Percentiles rank a stretch among this genome's conserved stretches.
Evolutionary conservation across 1,140 invertebrate genomes (phyloP).

Genomic region (Charaxes varanes): DNA sequence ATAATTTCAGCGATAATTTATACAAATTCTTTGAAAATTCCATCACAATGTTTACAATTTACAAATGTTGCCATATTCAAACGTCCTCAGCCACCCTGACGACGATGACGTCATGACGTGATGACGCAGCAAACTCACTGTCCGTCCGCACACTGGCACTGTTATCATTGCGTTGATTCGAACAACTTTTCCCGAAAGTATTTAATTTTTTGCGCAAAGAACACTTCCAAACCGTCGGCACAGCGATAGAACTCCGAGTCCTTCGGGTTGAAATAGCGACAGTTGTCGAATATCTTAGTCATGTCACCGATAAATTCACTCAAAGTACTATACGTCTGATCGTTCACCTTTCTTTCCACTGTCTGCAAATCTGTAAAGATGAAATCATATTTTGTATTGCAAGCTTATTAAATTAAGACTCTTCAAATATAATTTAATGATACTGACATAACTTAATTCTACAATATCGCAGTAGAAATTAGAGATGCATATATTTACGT

Average conservation of each 20-base stretch:
- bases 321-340: constrained; percentile 88
- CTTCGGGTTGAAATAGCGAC: constrained; percentile 96
- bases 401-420: too few species aligned
- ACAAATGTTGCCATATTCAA: constrained; percentile 32
- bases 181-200: constrained; percentile 86
- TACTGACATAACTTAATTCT: not conserved
- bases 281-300: constrained; percentile 99
- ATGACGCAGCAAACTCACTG: too few species aligned
- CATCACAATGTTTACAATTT: constrained; percentile 62
- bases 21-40: constrained; percentile 59
- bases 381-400: constrained; percentile 5
- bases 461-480: not conserved
- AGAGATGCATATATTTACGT: constrained; percentile 42
- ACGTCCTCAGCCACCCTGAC: constrained; percentile 1
- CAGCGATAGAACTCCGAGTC: constrained; percentile 96
- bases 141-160: constrained; percentile 43
- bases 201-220: constrained; percentile 94
- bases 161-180: constrained; percentile 75
- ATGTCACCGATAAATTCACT: constrained; percentile 97
- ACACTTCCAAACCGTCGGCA: constrained; percentile 95
- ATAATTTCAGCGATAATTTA: constrained; percentile 41
- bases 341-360: constrained; percentile 91
- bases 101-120: too few species aligned
- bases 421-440: constrained; percentile 4
- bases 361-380: constrained; percentile 90